These are phyloP conservation scores for Cepaea nemoralis DNA, from an alignment of 1,140 invertebrate species.

Conservation along the genomic window DNA sequence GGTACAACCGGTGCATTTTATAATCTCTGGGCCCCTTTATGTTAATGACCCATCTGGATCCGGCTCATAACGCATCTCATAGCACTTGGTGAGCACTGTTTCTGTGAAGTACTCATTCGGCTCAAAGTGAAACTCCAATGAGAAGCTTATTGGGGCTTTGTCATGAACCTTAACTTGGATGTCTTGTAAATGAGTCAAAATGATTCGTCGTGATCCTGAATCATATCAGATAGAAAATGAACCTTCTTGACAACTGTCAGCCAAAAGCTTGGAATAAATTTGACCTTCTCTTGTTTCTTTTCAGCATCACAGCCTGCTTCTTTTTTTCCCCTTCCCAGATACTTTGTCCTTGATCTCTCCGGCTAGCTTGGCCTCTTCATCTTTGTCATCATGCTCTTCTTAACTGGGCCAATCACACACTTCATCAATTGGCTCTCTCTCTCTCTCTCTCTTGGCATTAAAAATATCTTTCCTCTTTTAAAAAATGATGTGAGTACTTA, in stretches of 20 bases:
- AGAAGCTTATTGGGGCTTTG: slow-evolving; percentile 83
- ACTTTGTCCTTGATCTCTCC: slow-evolving; percentile 67
- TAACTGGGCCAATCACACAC: slow-evolving; percentile 77
- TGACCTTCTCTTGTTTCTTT: slow-evolving; percentile 69
- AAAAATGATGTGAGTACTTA: slow-evolving; percentile 84
- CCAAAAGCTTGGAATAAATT: slow-evolving; percentile 98
- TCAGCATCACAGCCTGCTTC: slow-evolving; percentile 77
- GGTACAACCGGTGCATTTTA: slow-evolving; percentile 86
- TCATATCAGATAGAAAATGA: slow-evolving; percentile 90
- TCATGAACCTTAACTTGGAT: slow-evolving; percentile 85
- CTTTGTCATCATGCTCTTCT: slow-evolving; percentile 62
- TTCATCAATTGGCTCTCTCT: slow-evolving; percentile 89
- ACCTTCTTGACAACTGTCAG: slow-evolving; percentile 96
- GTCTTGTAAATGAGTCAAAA: slow-evolving; percentile 91
- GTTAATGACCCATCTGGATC: slow-evolving; percentile 92
- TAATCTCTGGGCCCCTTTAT: slow-evolving; percentile 98
- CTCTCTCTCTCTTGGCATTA: too few relatives aligned
- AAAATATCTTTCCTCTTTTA: slow-evolving; percentile 78
- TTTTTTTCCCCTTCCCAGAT: slow-evolving; percentile 73
- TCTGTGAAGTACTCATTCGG: slow-evolving; percentile 98
- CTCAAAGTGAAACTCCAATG: slow-evolving; percentile 92
- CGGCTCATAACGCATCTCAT: slow-evolving; percentile 91
- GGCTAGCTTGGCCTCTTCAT: slow-evolving; percentile 49
- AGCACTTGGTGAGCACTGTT: slow-evolving; percentile 92
- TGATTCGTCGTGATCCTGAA: slow-evolving; percentile 94